phyloP scores from a whole-genome alignment of 1,140 invertebrate genomes.

The Calephelis nemesis region DNA sequence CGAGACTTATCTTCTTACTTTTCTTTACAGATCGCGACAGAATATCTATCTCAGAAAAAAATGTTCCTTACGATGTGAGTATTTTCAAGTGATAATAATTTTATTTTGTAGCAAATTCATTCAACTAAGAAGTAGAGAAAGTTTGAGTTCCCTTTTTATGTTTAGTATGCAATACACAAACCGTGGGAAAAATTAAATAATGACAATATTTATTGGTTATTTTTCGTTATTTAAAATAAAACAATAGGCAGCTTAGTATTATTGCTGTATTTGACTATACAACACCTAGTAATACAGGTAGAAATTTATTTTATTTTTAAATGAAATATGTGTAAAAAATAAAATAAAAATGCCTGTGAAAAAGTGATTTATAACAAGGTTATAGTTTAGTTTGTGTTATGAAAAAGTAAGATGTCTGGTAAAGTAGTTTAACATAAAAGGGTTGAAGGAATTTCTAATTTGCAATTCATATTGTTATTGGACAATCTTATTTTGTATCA shows the following conservation, averaged over 20 bases:
- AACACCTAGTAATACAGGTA: background rate
- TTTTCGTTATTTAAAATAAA: background rate
- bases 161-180: slow-evolving; percentile 31
- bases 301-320: background rate
- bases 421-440: background rate
- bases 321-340: background rate
- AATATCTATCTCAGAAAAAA: slow-evolving; percentile 67
- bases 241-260: background rate
- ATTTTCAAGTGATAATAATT: slow-evolving; percentile 32
- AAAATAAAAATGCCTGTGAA: background rate
- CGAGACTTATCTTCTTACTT: slow-evolving; percentile 46
- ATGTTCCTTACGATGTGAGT: slow-evolving; percentile 74
- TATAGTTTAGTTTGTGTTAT: background rate
- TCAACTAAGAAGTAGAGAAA: slow-evolving; percentile 41
- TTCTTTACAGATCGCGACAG: slow-evolving; percentile 68
- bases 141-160: slow-evolving; percentile 28
- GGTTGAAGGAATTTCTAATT: too few species aligned
- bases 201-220: background rate
- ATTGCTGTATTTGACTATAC: background rate
- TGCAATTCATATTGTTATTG: too few species aligned
- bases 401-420: background rate
- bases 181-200: slow-evolving; percentile 7
- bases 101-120: slow-evolving; percentile 46
- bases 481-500: too few species aligned
- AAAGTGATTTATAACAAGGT: background rate